Base-by-base conservation (phyloP, 2,113 vertebrate species). In the Spilogale gracilis region DNA sequence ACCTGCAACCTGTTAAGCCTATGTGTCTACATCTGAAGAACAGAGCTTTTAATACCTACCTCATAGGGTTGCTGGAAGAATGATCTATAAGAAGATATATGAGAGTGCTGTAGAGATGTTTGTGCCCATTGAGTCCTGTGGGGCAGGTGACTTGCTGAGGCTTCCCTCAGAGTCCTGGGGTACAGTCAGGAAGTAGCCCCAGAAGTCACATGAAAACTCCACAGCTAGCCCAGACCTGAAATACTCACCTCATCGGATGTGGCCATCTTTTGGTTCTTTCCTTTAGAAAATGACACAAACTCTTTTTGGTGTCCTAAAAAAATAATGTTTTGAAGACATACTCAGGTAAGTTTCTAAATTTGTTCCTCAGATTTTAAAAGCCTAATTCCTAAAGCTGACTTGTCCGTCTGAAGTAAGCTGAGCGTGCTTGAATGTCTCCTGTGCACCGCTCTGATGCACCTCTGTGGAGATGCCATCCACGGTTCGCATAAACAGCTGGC, bases 291-390 rank as follows among this genome's bases (percentile, higher is more conserved):
- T 6, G 65, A 38, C 78, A 91, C 52, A 69, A 82, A 58, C 11
- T 80, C 65, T 32, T 78, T 63, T 58, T 30, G 11, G 23, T 91
- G 58, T 94, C 79, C 83, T 60, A 54, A 86, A 94, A 65, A 67
- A 48, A 48, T 6, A 93, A 97, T 67, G 97, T 94, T 91, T 73
- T 95, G n/a, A 95, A 95, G 58, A 56, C 93, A 58, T 97, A 96
- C 91, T 97, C 54, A 43, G 32, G 52, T 60, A 48, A 86, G 88
- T 92, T 89, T 94, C 96, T 88, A 91, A 95, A 91, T 95, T 79
- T 95, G 14, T 65, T 97, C 69, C 86, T 97, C 93, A 86, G 94
- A 93, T 97, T 97, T 76, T 56, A 25, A 63, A 78, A 95, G 83
- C 73, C 60, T 87, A 73, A 93, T 98, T 97, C 98, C 58, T 58